Conservation (phyloP, 35 echinoderm and acorn worm genomes). For the Patiria miniata region DNA sequence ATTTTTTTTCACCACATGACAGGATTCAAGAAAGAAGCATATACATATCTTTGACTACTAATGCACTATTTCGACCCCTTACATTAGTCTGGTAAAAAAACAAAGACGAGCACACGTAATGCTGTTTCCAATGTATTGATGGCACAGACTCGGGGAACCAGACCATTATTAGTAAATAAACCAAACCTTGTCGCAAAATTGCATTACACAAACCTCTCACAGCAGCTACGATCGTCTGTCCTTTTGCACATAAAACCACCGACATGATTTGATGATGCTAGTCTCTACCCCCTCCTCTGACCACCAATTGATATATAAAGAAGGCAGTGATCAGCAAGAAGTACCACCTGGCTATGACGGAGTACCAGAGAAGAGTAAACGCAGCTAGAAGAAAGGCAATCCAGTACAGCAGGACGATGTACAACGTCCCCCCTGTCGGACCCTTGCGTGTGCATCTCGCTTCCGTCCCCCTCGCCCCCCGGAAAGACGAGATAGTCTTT, state of each 20-base stretch:
- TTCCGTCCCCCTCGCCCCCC: not conserved
- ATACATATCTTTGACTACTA: no score
- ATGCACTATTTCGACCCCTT: no score
- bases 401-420: not conserved
- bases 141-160: no score
- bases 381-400: not conserved
- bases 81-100: no score
- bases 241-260: not conserved
- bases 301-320: not conserved
- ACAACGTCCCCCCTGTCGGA: not conserved
- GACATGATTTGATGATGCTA: not conserved
- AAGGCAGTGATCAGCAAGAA: not conserved
- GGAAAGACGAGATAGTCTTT: not conserved
- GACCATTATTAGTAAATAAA: no score
- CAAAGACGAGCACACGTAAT: no score
- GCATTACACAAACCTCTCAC: no score
- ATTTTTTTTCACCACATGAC: no score
- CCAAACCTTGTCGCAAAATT: no score
- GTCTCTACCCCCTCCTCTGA: not conserved
- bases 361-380: not conserved
- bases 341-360: not conserved
- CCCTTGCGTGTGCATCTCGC: not conserved
- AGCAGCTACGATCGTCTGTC: not conserved
- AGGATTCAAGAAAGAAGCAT: no score
- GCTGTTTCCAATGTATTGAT: no score